Conservation (phyloP, 2,888 invertebrate species). For the Chelonus formosanus region DNA sequence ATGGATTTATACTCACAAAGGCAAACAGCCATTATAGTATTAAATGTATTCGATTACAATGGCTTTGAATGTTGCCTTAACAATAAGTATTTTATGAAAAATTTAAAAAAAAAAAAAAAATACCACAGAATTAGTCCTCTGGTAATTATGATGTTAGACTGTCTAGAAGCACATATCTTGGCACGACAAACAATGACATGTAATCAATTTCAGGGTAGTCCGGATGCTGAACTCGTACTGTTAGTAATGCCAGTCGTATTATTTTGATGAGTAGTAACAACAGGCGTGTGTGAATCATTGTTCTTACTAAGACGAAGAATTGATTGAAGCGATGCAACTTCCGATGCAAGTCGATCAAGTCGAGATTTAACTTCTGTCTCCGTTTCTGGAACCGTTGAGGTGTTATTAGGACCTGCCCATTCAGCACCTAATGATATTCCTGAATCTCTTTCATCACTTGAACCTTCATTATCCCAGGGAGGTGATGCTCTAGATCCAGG, state of each 20-base stretch:
- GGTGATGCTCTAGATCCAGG: constrained; percentile 82
- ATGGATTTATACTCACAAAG: constrained; percentile 25
- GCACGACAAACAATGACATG: constrained; percentile 24
- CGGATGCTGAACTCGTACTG: constrained; percentile 30
- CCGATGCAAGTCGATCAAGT: constrained; percentile 86
- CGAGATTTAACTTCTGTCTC: constrained; percentile 84
- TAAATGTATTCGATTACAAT: background rate
- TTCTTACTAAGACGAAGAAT: constrained; percentile 75
- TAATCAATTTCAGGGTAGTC: constrained; percentile 19
- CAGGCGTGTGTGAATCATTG: constrained; percentile 42
- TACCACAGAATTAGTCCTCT: no score
- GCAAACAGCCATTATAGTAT: constrained; percentile 29
- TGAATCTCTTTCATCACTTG: constrained; percentile 89
- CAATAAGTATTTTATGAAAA: background rate
- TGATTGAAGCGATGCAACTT: constrained; percentile 89
- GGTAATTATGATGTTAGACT: no score
- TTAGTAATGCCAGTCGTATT: constrained; percentile 35
- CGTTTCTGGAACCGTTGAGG: constrained; percentile 68
- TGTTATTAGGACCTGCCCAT: constrained; percentile 66
- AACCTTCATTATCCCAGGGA: constrained; percentile 89
- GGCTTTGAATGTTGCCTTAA: background rate
- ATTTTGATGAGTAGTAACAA: constrained; percentile 27
- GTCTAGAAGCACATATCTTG: constrained; percentile 26
- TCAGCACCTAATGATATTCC: constrained; percentile 85
- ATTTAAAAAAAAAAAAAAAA: constrained; percentile 18